Conservation (phyloP, 2,888 invertebrate genomes). For the Capitulum mitella region DNA sequence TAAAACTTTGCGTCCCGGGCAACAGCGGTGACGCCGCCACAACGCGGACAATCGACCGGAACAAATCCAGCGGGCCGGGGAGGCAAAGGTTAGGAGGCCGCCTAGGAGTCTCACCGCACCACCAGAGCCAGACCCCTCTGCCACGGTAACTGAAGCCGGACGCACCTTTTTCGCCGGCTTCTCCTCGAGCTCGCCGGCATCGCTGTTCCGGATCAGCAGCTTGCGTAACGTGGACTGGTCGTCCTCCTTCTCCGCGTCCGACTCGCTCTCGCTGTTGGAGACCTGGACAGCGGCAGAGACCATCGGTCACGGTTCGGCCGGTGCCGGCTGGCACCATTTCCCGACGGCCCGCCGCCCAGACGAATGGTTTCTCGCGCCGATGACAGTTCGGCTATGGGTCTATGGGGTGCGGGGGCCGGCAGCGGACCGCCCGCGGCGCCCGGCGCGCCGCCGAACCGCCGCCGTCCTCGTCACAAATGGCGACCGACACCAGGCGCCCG, state of each 20-base stretch:
- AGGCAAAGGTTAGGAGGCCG: too few relatives aligned
- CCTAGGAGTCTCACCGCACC: too few relatives aligned
- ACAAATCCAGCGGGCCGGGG: too few relatives aligned
- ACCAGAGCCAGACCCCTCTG: too few relatives aligned
- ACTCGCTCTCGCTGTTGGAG: slow-evolving; percentile 35
- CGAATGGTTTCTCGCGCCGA: neutral
- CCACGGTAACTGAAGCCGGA: too few relatives aligned
- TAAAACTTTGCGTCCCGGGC: too few relatives aligned
- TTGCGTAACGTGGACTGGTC: slow-evolving; percentile 34
- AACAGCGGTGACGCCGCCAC: too few relatives aligned
- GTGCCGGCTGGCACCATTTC: neutral
- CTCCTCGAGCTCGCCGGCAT: neutral
- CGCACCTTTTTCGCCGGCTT: neutral
- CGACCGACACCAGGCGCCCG: too few relatives aligned
- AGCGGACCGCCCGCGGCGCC: neutral
- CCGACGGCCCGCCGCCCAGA: neutral
- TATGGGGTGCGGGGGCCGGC: neutral
- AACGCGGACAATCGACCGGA: too few relatives aligned
- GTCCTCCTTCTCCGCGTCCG: slow-evolving; percentile 34
- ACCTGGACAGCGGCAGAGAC: slow-evolving; percentile 28
- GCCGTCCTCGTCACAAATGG: too few relatives aligned
- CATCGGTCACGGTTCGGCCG: neutral
- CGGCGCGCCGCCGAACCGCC: neutral
- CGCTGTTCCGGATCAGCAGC: slow-evolving; percentile 33
- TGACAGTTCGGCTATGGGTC: neutral